Evolutionary conservation across 2,888 invertebrate genomes (phyloP), one percentile per base, ranked within the genome.

Genomic region (Andrena trimmerana): DNA sequence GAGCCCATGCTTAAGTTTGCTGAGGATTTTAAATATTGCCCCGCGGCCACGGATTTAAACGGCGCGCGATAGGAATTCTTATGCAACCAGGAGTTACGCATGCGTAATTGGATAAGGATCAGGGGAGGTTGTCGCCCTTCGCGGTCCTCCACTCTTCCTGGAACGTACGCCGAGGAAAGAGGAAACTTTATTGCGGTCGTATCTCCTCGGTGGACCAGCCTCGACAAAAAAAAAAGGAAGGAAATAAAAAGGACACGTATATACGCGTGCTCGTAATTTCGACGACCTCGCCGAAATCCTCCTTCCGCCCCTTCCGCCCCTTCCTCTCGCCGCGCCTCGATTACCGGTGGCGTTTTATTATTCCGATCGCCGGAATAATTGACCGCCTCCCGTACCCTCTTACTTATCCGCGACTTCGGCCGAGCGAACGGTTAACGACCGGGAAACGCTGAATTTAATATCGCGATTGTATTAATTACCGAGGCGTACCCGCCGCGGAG

Each of bases 91-190:
- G 76, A 86, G 75, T 84, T 81, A 82, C 83, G 85, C 78, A 73
- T 77, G 71, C 76, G 81, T 87, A 87, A 87, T 87, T 86, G 87
- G 87, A 87, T 87, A 87, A 87, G 84, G 85, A 87, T 87, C 82
- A 42, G 13, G 83, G 65, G 76, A 77, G 85, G 85, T 85, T 79
- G 69, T 87, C 81, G 85, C 65, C 80, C 81, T 78, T 70, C 78
- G 50, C 50, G 62, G 42, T 50, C 52, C 68, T 69, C 20, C n/a
- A 8, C 52, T 54, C 69, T 81, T 74, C 75, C 65, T 57, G 78
- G 66, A 67, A 36, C 29, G 62, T 71, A 67, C 76, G 68, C 29
- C 67, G 60, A 67, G 63, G 54, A 70, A 78, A 66, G 36, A 68
- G 71, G 33, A 78, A 68, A 80, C 73, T 82, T 87, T 83, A 87